Evolutionary conservation across 2,113 vertebrate species (phyloP), one percentile per base, ranked within the genome.

Genomic region (Limnothrissa miodon): DNA sequence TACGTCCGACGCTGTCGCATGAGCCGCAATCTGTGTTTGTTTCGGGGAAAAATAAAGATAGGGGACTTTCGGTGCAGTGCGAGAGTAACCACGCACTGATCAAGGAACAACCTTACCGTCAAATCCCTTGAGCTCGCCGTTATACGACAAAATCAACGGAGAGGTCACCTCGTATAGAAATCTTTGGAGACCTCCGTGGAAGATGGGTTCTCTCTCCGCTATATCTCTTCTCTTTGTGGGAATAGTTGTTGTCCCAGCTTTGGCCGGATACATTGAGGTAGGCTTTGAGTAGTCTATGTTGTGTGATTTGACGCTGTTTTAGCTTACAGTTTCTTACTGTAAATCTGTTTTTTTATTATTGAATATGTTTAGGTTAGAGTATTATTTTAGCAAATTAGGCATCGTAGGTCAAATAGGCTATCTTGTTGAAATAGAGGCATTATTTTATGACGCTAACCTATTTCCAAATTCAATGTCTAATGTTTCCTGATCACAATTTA

Each of bases 181-280:
- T 4, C 84, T 82, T 1, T 25, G 85, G 79, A 86, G 86, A 83
- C 59, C 45, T 10, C 51, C 0, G 0, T 82, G 85, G 84, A 93
- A 92, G 93, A 93, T 95, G 94, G 94, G 92, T 86, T 87, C 89
- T 70, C 51, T 94, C 86, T 91, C 92, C 7, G 93, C 90, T 46
- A 89, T 93, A 81, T 86, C 93, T 5, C 85, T 93, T 82, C 87
- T 96, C 0, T 79, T 96, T 51, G 45, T 95, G 89, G 94, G 87
- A 83, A 74, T 74, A 74, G 88, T 96, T 1, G 89, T 94, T 45
- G 94, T 94, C 59, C 96, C 95, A 15, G 87, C 89, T 11, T 85
- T 96, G 84, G 93, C 95, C 51, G 95, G 95, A 0, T 97, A 97
- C 39, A 95, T 97, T 51, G 96, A 97, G 96, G 96, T 97, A 90